These are phyloP conservation scores for Masticophis lateralis DNA, from an alignment of 2,797 vertebrate species.

Conservation along the genomic window DNA sequence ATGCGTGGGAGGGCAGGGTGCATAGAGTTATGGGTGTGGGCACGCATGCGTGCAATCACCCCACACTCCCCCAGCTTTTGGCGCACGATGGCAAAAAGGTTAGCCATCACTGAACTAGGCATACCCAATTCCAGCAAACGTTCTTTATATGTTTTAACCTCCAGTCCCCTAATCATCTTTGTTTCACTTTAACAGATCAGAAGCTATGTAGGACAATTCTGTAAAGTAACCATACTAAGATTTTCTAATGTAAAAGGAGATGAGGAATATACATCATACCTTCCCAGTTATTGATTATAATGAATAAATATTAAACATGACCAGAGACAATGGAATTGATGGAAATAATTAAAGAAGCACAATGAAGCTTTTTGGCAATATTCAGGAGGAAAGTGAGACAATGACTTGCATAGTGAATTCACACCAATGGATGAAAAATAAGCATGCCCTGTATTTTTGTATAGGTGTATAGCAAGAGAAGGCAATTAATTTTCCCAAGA, in stretches of 20 bases:
- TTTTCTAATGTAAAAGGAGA: not conserved
- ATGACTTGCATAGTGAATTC: constrained; percentile 26
- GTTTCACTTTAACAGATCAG: not conserved
- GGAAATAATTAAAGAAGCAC: constrained; percentile 43
- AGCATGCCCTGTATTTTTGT: not conserved
- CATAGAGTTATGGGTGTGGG: no score
- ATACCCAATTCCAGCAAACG: no score
- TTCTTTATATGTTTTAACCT: no score
- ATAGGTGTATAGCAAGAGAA: not conserved
- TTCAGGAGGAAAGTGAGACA: not conserved
- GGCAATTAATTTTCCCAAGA: no score
- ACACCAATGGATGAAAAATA: constrained; percentile 4
- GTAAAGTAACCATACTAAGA: not conserved
- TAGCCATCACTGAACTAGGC: no score
- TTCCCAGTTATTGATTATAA: constrained; percentile 53
- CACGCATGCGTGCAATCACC: no score
- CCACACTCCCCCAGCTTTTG: no score
- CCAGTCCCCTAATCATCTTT: no score
- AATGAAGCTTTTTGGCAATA: constrained; percentile 16
- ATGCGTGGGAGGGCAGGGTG: no score
- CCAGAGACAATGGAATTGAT: constrained; percentile 29
- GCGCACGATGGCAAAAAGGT: no score
- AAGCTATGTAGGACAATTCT: not conserved
- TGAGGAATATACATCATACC: constrained; percentile 38
- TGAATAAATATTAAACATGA: constrained; percentile 61